These are phyloP conservation scores for Tragelaphus imberbis DNA, from an alignment of 2,113 vertebrate species.

Conservation along the genomic window DNA sequence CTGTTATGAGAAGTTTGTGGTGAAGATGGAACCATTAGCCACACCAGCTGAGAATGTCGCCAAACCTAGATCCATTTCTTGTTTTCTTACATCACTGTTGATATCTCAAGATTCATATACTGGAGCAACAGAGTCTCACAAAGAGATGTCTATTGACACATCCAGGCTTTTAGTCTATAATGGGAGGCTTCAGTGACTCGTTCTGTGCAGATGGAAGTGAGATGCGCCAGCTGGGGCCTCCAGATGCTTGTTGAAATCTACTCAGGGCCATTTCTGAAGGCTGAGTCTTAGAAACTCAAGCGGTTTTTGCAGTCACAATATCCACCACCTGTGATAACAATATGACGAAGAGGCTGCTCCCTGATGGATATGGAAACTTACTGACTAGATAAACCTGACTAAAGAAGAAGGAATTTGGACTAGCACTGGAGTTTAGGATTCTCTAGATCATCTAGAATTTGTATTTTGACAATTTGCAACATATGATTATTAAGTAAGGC, in stretches of 20 bases:
- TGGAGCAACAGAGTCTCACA: background rate
- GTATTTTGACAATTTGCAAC: background rate
- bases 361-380: background rate
- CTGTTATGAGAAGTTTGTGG: background rate
- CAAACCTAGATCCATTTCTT: background rate
- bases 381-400: background rate
- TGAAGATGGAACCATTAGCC: background rate
- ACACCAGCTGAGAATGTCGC: background rate
- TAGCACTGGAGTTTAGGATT: background rate
- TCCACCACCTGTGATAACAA: background rate
- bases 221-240: background rate
- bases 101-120: background rate
- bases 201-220: background rate
- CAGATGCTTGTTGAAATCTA: background rate
- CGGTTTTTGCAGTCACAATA: background rate
- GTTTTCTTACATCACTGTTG: background rate
- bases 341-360: background rate
- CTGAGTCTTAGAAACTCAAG: background rate
- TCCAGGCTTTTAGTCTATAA: background rate
- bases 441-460: background rate
- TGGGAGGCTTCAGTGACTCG: background rate
- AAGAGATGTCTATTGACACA: background rate
- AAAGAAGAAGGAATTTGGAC: background rate
- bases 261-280: background rate
- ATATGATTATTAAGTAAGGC: background rate